These are phyloP conservation scores for Ganaspis brasiliensis DNA, from an alignment of 2,888 invertebrate genomes.

Conservation along the genomic window DNA sequence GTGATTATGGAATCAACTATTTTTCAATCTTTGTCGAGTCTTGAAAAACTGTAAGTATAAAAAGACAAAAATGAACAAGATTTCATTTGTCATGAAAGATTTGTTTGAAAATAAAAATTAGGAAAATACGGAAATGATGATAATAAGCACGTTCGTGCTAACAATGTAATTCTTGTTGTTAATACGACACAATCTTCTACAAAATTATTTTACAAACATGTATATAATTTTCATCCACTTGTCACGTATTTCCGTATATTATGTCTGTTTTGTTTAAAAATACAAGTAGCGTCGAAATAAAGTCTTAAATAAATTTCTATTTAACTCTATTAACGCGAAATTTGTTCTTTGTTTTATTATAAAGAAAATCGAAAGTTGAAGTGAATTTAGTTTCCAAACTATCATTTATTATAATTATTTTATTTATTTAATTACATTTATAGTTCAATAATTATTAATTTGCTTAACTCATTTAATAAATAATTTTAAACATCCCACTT, in stretches of 20 bases:
- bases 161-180: constrained; percentile 60
- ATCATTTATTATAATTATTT: too few relatives aligned
- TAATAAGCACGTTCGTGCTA: constrained; percentile 63
- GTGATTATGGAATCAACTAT: constrained; percentile 78
- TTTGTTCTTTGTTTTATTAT: too few relatives aligned
- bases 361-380: too few relatives aligned
- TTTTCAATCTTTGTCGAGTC: constrained; percentile 78
- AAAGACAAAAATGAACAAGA: not conserved
- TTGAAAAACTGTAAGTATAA: constrained; percentile 82
- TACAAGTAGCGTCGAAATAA: too few relatives aligned
- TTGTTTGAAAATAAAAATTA: constrained; percentile 13
- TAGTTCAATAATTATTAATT: too few relatives aligned
- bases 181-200: constrained; percentile 42
- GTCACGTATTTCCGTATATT: constrained; percentile 60
- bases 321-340: too few relatives aligned
- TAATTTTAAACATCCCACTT: too few relatives aligned
- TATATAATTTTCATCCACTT: constrained; percentile 28
- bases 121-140: constrained; percentile 30
- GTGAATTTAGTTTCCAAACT: too few relatives aligned
- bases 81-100: not conserved
- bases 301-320: too few relatives aligned
- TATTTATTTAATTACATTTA: too few relatives aligned
- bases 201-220: constrained; percentile 40
- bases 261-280: constrained; percentile 55
- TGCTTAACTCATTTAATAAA: too few relatives aligned